These are phyloP conservation scores for Cinclus cinclus DNA, from an alignment of 2,113 vertebrate species.

Conservation along the genomic window DNA sequence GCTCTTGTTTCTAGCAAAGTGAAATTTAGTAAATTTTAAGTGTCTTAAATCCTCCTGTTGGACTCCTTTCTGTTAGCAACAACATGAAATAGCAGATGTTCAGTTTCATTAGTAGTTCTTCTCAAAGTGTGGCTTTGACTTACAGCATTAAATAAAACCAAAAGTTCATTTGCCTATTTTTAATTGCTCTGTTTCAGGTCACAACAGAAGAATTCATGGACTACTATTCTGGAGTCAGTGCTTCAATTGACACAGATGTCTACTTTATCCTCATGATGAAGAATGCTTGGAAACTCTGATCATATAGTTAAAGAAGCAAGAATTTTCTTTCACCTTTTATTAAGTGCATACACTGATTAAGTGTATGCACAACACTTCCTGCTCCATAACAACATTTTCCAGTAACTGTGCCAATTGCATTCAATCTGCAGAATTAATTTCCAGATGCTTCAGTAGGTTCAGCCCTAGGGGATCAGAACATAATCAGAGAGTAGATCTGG, in stretches of 20 bases:
- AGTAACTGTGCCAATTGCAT: background rate
- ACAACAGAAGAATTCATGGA: constrained; percentile 93
- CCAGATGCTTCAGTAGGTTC: background rate
- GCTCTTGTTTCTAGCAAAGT: background rate
- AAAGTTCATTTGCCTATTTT: constrained; percentile 12
- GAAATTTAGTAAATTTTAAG: background rate
- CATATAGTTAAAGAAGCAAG: background rate
- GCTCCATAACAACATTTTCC: background rate
- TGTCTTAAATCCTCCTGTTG: background rate
- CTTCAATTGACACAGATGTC: constrained; percentile 90
- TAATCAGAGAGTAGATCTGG: background rate
- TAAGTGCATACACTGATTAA: background rate
- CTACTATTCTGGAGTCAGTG: constrained; percentile 93
- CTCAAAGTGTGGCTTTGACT: background rate
- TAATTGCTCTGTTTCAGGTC: constrained; percentile 77
- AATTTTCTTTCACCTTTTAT: background rate
- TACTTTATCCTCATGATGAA: constrained; percentile 98
- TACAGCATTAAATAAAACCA: background rate
- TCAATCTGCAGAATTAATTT: background rate
- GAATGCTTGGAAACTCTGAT: constrained; percentile 86
- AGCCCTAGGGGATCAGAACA: background rate
- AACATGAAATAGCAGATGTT: background rate
- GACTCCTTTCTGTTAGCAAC: background rate
- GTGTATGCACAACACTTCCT: background rate
- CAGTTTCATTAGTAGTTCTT: background rate